Base-by-base conservation (phyloP, 2,888 invertebrate genomes). In the Sacculina carcini region DNA sequence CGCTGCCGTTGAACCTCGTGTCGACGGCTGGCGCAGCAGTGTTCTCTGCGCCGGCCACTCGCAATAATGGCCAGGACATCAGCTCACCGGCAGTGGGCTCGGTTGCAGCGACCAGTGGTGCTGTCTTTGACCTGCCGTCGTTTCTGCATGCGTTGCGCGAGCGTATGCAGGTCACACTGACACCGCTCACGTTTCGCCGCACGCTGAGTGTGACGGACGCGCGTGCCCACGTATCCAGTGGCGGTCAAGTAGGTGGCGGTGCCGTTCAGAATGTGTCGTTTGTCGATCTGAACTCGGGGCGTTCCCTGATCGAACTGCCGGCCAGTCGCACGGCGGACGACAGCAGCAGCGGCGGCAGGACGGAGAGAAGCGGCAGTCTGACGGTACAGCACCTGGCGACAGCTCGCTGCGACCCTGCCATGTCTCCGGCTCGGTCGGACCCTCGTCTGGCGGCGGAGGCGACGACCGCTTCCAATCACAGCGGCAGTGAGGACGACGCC, bases 121-220 rank as follows among this genome's bases (percentile, higher is more conserved):
- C n/a, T n/a, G n/a, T n/a, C 28, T 44, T 44, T 19, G 44, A 44
- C 28, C 44, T 44, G 44, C 44, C 44, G n/a, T 26, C 44, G 3
- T 19, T 44, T 9, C 28, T 44, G 5, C 29, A 26, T 2, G 44
- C 44, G 9, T 26, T 44, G 4, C 28, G 44, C 1, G 16, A 44
- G 44, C 3, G 44, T 9, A 29, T 44, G 28, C 44, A 44, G 28
- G 29, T 4, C 44, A 44, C 44, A 12, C 26, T 44, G 44, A 26
- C 44, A 9, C 19, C 44, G 2, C 28, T 26, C 28, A 28, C 26
- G 10, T 44, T 44, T 28, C 44, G 44, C 2, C 44, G 44, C 26
- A 44, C 44, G 16, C 44, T 44, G 44, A 28, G 28, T 19, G 44
- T 44, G 28, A 28, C 44, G 28, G 44, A 44, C 44, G 29, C 44